phyloP scores from a whole-genome alignment of 2,113 vertebrate genomes.

The Lepisosteus oculatus region DNA sequence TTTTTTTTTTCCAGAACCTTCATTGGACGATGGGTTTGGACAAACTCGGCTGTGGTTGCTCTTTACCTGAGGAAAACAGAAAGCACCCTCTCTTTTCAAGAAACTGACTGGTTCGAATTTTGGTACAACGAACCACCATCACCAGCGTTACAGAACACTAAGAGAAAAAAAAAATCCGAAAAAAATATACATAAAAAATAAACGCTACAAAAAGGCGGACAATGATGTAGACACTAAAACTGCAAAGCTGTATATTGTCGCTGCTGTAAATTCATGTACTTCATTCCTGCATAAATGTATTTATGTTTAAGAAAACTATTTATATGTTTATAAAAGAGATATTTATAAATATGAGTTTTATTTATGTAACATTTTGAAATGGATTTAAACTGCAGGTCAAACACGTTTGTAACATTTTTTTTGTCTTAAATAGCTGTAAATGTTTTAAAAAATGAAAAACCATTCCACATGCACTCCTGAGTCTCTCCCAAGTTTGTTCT shows the following conservation, averaged over 20 bases:
- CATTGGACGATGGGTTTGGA: conserved; percentile 52
- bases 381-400: conserved; percentile 73
- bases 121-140: conserved; percentile 58
- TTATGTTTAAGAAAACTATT: conserved; percentile 78
- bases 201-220: conserved; percentile 48
- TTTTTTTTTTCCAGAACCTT: conserved; percentile 41
- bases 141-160: conserved; percentile 57
- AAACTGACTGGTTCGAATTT: conserved; percentile 43
- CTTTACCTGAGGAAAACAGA: conserved; percentile 49
- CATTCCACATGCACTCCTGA: conserved; percentile 58
- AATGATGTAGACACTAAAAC: conserved; percentile 63
- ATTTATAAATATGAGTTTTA: conserved; percentile 80
- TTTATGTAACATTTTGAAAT: conserved; percentile 78
- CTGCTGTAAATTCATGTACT: conserved; percentile 75
- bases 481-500: conserved; percentile 32
- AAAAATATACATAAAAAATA: conserved; percentile 41
- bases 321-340: conserved; percentile 84
- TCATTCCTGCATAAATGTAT: conserved; percentile 75
- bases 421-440: conserved; percentile 72
- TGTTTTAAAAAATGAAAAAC: conserved; percentile 63
- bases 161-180: conserved; percentile 44
- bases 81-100: conserved; percentile 30
- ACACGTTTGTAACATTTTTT: conserved; percentile 71
- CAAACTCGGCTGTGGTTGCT: conserved; percentile 47
- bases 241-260: conserved; percentile 73